Base-by-base conservation (phyloP, 92 coral and sea anemone genomes). In the Zoanthus solanderi region DNA sequence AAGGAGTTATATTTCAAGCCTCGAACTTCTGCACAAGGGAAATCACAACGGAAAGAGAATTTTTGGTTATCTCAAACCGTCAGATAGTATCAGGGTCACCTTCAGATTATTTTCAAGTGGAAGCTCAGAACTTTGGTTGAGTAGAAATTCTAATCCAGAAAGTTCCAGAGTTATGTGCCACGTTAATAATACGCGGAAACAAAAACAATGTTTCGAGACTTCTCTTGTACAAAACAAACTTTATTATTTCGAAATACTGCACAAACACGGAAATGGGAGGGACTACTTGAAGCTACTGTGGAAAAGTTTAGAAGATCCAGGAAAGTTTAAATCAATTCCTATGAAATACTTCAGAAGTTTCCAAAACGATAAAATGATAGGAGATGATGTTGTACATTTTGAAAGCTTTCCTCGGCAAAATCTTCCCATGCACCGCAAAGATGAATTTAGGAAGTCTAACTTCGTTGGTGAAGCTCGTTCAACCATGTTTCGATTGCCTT, bases 41-140 rank as follows among this genome's bases (percentile, higher is more conserved):
- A 46, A 72, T 18, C 48, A 89, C 57, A 88, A 89, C 65, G 99
- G 99, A 3, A 85, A 94, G 71, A 91, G 99, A 63, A 89, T 96
- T 29, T 96, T 95, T 83, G 99, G 99, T n/a, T 95, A 75, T 67
- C 73, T 96, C 7, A 72, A 83, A 29, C 88, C 95, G 31, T 72
- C 76, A 29, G 75, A 81, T 13, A 58, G 87, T 71, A 94, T 87
- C 61, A 47, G 47, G 14, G 90, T 89, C 58, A 72, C 71, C 16
- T 94, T 96, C 90, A 92, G 86, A 14, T 37, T 92, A 28, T 77
- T 78, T 65, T 84, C 96, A 29, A 89, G 91, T 68, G 98, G 93
- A 69, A 63, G 94, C 42, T 79, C 96, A 4, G 99, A 96, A 78
- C 77, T 96, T 0, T 96, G 99, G 99, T 32, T 96, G 0, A 93